Conservation (phyloP, 2,797 vertebrate genomes). For the Acanthurus leucopareius region DNA sequence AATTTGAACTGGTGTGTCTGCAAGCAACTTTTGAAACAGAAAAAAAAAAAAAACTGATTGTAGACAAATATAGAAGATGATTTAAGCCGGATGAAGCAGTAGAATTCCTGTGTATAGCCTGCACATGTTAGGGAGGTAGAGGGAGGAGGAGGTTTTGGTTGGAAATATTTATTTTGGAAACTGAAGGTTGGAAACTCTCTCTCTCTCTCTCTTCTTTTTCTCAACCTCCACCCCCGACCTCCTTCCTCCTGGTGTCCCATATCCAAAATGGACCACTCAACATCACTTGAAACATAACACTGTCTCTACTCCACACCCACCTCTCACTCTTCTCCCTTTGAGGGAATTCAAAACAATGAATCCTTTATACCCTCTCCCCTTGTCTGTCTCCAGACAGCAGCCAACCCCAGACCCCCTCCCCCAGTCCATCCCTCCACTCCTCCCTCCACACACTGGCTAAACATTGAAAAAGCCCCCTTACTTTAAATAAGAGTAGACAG, state of each 20-base stretch:
- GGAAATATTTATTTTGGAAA: slow-evolving; percentile 71
- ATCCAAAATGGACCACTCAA: slow-evolving; percentile 66
- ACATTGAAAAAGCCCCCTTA: slow-evolving; percentile 15
- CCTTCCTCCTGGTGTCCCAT: slow-evolving; percentile 59
- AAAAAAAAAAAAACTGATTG: slow-evolving; percentile 28
- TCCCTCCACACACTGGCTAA: slow-evolving; percentile 1
- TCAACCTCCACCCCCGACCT: not conserved
- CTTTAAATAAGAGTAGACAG: not conserved
- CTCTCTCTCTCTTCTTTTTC: slow-evolving; percentile 12
- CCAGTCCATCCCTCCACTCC: slow-evolving; percentile 11
- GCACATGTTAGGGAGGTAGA: slow-evolving; percentile 11
- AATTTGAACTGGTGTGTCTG: not conserved
- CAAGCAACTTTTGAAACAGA: slow-evolving; percentile 13
- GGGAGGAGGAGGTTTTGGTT: slow-evolving; percentile 41
- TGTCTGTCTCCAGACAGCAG: slow-evolving; percentile 43
- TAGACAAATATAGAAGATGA: slow-evolving; percentile 19
- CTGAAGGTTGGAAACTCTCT: slow-evolving; percentile 35
- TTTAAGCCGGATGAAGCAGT: slow-evolving; percentile 46
- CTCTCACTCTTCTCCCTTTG: slow-evolving; percentile 48
- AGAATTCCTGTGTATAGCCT: slow-evolving; percentile 42
- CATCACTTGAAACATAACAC: slow-evolving; percentile 73
- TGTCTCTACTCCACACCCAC: slow-evolving; percentile 42
- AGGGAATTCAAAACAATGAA: slow-evolving; percentile 75
- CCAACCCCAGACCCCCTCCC: not conserved
- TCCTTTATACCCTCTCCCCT: slow-evolving; percentile 63